phyloP scores from a whole-genome alignment of 23 tunicate genomes.

The Corella eumyota region DNA sequence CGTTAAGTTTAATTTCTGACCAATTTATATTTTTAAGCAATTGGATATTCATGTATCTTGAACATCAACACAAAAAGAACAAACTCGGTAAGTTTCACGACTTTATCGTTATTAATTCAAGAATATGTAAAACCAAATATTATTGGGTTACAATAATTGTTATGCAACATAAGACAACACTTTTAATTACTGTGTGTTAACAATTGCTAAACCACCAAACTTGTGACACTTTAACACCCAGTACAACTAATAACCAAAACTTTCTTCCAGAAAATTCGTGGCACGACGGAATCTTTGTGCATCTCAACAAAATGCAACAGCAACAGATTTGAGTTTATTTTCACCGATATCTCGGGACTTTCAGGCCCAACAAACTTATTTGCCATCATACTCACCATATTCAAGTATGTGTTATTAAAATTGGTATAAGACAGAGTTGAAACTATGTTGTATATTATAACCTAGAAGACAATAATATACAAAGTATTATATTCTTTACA shows the following conservation, averaged over 20 bases:
- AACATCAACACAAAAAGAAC: constrained; percentile 47
- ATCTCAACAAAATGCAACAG: constrained; percentile 73
- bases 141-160: too few species aligned
- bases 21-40: constrained; percentile 29
- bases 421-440: too few species aligned
- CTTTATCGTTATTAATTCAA: too few species aligned
- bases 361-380: constrained; percentile 24
- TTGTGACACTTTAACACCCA: too few species aligned
- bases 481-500: constrained; percentile 5
- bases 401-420: constrained; percentile 22
- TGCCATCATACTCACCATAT: constrained; percentile 49
- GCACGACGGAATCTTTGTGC: constrained; percentile 51
- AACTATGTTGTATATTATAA: neutral
- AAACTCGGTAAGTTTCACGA: constrained; percentile 66
- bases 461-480: neutral
- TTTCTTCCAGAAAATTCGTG: constrained; percentile 62
- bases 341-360: constrained; percentile 47
- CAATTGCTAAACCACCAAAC: too few species aligned
- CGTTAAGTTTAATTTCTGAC: neutral
- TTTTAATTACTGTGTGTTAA: too few species aligned
- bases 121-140: too few species aligned
- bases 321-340: constrained; percentile 76
- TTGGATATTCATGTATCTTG: constrained; percentile 56
- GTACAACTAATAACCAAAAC: too few species aligned
- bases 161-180: too few species aligned